These are phyloP conservation scores for Ophion obscuratus DNA, from an alignment of 2,888 invertebrate species.

Conservation along the genomic window DNA sequence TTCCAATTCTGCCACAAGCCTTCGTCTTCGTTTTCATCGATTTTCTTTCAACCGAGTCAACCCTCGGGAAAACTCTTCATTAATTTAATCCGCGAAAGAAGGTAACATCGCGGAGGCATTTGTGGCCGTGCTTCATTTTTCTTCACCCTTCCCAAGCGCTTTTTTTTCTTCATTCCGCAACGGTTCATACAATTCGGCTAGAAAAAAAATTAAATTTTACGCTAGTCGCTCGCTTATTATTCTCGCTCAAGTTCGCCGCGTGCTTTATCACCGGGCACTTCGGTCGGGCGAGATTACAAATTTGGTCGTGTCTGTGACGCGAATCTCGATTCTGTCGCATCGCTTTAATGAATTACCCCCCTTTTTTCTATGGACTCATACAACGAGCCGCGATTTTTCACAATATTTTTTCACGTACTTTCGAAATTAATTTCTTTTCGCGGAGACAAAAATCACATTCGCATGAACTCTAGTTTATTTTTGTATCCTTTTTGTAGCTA, in stretches of 20 bases:
- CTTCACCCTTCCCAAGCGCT: conserved; percentile 7
- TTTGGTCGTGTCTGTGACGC: background rate
- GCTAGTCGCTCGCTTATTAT: conserved; percentile 18
- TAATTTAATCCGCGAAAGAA: conserved; percentile 13
- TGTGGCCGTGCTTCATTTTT: background rate
- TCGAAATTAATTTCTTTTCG: no score
- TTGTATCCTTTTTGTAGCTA: no score
- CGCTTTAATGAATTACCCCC: conserved; percentile 41
- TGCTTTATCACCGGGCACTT: background rate
- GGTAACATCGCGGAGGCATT: conserved; percentile 16
- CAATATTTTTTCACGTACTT: no score
- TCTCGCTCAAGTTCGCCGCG: background rate
- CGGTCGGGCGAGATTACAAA: conserved; percentile 36
- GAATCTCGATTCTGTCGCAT: conserved; percentile 28
- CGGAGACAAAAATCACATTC: no score
- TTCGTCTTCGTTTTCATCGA: background rate
- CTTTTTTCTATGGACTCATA: background rate
- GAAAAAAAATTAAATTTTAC: conserved; percentile 37
- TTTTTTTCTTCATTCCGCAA: conserved; percentile 11
- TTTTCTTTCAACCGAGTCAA: conserved; percentile 26
- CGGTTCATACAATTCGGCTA: conserved; percentile 7
- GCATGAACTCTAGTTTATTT: no score
- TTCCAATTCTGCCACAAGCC: background rate
- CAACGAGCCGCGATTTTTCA: no score
- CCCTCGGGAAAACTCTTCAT: conserved; percentile 6